Base-by-base conservation (phyloP, 2,113 vertebrate species). In the Pterocles orientalis region DNA sequence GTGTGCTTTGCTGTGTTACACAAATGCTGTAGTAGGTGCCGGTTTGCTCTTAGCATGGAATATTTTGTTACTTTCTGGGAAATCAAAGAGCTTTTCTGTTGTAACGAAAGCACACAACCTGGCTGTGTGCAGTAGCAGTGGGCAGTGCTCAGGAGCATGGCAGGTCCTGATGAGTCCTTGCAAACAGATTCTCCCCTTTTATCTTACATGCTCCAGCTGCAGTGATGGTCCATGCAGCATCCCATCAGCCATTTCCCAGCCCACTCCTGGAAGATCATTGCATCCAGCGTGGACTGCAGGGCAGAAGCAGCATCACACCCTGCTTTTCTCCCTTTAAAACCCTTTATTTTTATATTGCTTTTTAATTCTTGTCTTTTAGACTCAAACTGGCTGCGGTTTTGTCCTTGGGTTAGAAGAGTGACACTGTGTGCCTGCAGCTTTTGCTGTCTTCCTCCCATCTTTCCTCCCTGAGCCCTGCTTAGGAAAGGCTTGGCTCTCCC, bases 161-260 rank as follows among this genome's bases (percentile, higher is more conserved):
- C 24, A 53, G 68, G 7, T 36, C 36, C 1, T 0, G 14, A 7
- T 1, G 3, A 53, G 34, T 9, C 56, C 56, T 88, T 61, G 41
- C 79, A 92, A 53, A n/a, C 1, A 45, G 13, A 61, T 47, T n/a
- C n/a, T 76, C 33, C 8, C 8, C 31, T 72, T 58, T 11, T 54
- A 33, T 14, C 16, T 34, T 10, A 18, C 33, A 36, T 29, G 50
- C 53, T 60, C 48, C 34, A 41, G 9, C 53, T 71, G 13, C 66
- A 36, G 51, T 0, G 2, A 41, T 39, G 14, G 10, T 13, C 60
- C 0, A 0, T 45, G 56, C 61, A 34, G 2, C 33, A 26, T 58
- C 39, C 65, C n/a, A 25, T 51, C 78, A 82, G 60, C 50, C 7
- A 17, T 69, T 48, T 31, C 21, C 10, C 53, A 34, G 45, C 18